Evolutionary conservation across 2,113 vertebrate species (phyloP).

Genomic region (Strix aluco): DNA sequence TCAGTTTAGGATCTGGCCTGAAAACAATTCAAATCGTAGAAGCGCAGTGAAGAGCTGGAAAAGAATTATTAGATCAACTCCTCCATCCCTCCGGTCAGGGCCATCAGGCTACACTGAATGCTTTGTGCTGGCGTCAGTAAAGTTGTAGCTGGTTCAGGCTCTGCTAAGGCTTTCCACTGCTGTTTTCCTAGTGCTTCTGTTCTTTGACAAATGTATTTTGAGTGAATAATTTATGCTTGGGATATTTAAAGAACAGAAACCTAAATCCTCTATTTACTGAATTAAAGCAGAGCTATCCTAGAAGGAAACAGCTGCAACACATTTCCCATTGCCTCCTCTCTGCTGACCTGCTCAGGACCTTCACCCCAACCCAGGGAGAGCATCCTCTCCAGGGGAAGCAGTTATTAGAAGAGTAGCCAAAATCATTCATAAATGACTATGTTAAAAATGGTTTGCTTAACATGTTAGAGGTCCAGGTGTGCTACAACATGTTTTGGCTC

Average conservation of each 20-base stretch:
- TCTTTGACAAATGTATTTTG: conserved; percentile 32
- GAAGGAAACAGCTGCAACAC: background rate
- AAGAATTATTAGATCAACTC: conserved; percentile 40
- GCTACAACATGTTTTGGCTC: background rate
- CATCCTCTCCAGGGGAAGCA: background rate
- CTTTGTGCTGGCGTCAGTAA: conserved; percentile 19
- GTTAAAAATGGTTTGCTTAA: background rate
- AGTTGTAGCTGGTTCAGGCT: background rate
- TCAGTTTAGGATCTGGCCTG: background rate
- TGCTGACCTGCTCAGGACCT: background rate
- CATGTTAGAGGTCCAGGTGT: background rate
- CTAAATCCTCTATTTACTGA: conserved; percentile 29
- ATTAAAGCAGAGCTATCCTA: background rate
- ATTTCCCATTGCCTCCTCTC: background rate
- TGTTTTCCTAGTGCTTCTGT: conserved; percentile 8
- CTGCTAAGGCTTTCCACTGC: background rate
- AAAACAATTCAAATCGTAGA: conserved; percentile 42
- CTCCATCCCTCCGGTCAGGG: background rate
- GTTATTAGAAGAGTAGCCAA: background rate
- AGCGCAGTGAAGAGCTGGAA: background rate
- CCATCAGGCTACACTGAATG: background rate
- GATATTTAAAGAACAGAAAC: conserved; percentile 57
- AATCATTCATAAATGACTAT: background rate
- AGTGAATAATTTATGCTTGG: conserved; percentile 66
- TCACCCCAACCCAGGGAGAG: background rate